Evolutionary conservation across 2,113 vertebrate species (phyloP), one percentile per base, ranked within the genome.

Genomic region (Erinaceus europaeus): DNA sequence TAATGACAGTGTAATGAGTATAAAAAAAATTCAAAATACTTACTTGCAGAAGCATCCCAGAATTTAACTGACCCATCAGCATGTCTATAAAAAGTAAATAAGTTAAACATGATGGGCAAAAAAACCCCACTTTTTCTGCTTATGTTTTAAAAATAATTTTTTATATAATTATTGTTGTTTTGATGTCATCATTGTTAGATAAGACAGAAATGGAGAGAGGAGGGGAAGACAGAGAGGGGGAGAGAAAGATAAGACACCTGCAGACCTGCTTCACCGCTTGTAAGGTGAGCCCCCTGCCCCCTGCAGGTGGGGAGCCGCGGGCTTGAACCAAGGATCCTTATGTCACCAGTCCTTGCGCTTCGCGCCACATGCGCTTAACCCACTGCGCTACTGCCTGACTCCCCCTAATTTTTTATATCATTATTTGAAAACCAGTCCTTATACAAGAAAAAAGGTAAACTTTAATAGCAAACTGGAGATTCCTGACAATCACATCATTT

Each of bases 41-140:
- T 93, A 96, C 95, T 95, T 73, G 99, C 99, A 97, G 98, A 99
- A 50, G 99, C 99, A 97, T 99, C 99, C 99, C 99, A 99, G 96
- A 99, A 99, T 96, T 99, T 99, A 95, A 99, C 95, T 64, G 99
- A 99, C 92, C 99, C 99, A 97, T 99, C 99, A 94, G 99, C 99
- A 96, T 99, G 99, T 93, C 99, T 99, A 95, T 82, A 38, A 93
- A 93, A 94, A 88, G 73, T 81, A 91, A 89, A 88, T 40, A 53
- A 86, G 23, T 85, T 40, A 50, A 93, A 25, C 72, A 72, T 74
- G 40, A 34, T 20, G 62, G 25, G 23, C 36, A 40, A 68, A 74
- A 46, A 71, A 76, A 62, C 52, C 48, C 40, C 23, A 48, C 17
- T 25, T 74, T 27, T 21, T 77, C 73, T 64, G 42, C 5, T 73